Evolutionary conservation across 92 coral and sea anemone species (phyloP), one percentile per base, ranked within the genome.

Genomic region (Scolanthus callimorphus): DNA sequence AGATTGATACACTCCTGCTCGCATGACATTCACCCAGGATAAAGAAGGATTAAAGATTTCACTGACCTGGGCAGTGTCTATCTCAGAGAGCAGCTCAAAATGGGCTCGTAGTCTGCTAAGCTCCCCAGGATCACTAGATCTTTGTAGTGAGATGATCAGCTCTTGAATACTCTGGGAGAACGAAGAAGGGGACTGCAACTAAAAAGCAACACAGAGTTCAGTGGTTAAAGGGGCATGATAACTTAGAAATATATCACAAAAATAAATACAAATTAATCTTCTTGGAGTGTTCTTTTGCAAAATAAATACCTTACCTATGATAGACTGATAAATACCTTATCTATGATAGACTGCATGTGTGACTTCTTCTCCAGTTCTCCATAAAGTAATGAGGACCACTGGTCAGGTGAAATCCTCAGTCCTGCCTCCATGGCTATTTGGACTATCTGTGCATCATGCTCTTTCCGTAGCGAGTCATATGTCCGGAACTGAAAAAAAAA

Each of bases 131-230:
- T 92, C 98, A 15, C 90, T 87, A 19, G 98, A 92, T 46, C 98
- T 64, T 67, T 88, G 96, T 24, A 92, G 67, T 8, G 96, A 95
- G 39, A 92, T 88, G 30, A 90, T 81, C 79, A 92, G 49, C 50
- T 92, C 98, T 45, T 88, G 94, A 23, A 92, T 92, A 49, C 98
- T 92, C 62, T 86, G 80, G 10, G 96, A 87, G 73, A 92, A 92
- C 11, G 98, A 92, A 30, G 83, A 85, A 39, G 98, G 98, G 25
- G 98, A 72, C 67, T 92, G 98, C 9, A 92, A 89, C 97, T 90
- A 51, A 55, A 65, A 55, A 47, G 31, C 28, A 26, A 76, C 37
- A 55, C 2, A 29, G 3, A 31, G 17, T 2, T 9, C n/a, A n/a
- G n/a, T n/a, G n/a, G n/a, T n/a, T n/a, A n/a, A n/a, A n/a, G n/a